Base-by-base conservation (phyloP, 2,113 vertebrate genomes). In the Hyaena hyaena region DNA sequence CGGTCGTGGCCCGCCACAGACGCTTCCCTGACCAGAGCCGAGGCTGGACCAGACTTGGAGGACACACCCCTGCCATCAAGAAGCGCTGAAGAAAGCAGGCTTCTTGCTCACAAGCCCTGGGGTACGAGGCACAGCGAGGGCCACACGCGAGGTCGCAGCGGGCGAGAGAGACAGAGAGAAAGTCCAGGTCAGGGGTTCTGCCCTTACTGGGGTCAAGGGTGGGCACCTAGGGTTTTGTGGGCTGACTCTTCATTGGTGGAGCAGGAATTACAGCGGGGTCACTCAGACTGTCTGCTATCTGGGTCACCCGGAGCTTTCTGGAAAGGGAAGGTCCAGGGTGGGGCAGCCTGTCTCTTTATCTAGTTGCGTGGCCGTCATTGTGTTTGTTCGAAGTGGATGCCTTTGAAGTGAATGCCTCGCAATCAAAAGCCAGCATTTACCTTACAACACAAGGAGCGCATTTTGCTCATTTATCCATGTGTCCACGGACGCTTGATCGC, bases 361-460 rank as follows among this genome's bases (percentile, higher is more conserved):
- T 4, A 9, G 26, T 28, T 4, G 23, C 5, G 71, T 31, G 14
- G 74, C 24, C 14, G 3, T 14, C 43, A 8, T 14, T 12, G 39
- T 31, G 74, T 48, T 48, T 31, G 8, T 48, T 45, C 0, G 1
- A n/a, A 48, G 19, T n/a, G 31, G 77, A 53, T 11, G 19, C 21
- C 48, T 55, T 53, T 23, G 19, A 12, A 80, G 33, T 7, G 19
- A 19, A n/a, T 1, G 48, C 77, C 50, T 55, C 3, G 48, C 31
- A 2, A 12, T 4, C 77, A 80, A 23, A n/a, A 23, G 77, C 19
- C 4, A 16, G 28, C 48, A 19, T 28, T 24, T 14, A 14, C 5
- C 0, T 5, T 7, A 23, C 19, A 12, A 21, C 1, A 10, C 16
- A 1, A 1, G 19, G 31, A 12, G 10, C 48, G n/a, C 10, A 7